Evolutionary conservation across 2,113 vertebrate species (phyloP), one percentile per base, ranked within the genome.

Genomic region (Notarius quadriscutis): DNA sequence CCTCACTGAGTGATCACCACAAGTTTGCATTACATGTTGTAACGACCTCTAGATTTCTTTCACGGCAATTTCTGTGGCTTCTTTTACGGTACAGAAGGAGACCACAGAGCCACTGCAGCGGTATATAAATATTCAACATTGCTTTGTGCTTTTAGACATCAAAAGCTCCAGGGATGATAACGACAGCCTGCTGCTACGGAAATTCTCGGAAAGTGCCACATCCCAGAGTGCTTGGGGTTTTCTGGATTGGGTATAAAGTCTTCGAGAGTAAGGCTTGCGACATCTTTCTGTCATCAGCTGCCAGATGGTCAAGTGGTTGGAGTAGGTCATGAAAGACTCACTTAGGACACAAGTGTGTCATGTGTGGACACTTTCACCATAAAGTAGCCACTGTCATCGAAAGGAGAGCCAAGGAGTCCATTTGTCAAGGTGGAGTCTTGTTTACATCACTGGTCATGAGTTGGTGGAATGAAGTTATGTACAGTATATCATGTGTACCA

Each of bases 291-390:
- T 30, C 79, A 51, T 84, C 65, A 84, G 84, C 62, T 89, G 67
- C 81, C 81, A 71, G 12, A 55, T 80, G 72, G 50, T 81, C 34
- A 87, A 87, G 83, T 77, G 27, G 67, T 34, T 48, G 80, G 62
- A 71, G 83, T 62, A 82, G 14, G 55, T 84, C 89, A 84, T 57
- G 75, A 87, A 60, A 86, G 74, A 69, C 80, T 34, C 84, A 87
- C 83, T 94, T 91, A 92, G 48, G 87, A 90, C 89, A 91, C 92
- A 90, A 92, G 89, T 87, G 88, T 91, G 90, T 91, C 89, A 88
- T 89, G 89, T 89, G 88, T 89, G 91, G 90, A 41, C 91, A 90
- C 83, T 91, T 84, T 81, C 90, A 91, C 85, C 91, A 51, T 87
- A 84, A 78, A 71, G 41, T 57, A 84, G 55, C 34, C 69, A 75